Conservation (phyloP, 2,113 vertebrate species). For the Prunella fulvescens region DNA sequence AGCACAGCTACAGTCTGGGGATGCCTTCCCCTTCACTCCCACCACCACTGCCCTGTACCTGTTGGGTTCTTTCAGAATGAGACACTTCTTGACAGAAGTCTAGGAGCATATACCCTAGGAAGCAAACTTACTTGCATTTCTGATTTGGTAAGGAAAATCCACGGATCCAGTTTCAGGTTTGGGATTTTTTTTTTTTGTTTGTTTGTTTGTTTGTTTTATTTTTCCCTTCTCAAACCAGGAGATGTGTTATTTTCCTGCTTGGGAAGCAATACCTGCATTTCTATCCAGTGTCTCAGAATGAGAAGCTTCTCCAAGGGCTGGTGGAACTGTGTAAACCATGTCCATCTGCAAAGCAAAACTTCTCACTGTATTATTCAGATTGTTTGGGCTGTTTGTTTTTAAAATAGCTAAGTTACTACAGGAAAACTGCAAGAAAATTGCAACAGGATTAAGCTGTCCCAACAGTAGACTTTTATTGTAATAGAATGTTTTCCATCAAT, state of each 20-base stretch:
- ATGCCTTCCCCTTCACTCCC: neutral
- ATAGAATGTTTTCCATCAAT: neutral
- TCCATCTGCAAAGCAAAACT: neutral
- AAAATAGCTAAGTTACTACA: neutral
- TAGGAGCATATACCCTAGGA: neutral
- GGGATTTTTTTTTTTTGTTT: neutral
- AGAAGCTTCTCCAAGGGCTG: neutral
- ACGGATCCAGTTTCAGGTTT: neutral
- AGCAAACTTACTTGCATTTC: neutral
- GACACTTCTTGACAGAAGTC: neutral
- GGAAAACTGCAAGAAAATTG: neutral
- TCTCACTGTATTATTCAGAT: neutral
- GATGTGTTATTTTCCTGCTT: neutral
- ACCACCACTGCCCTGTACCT: rapidly evolving
- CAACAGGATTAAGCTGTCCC: neutral
- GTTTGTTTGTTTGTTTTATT: neutral
- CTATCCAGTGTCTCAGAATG: neutral
- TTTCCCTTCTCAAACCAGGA: neutral
- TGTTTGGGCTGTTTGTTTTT: neutral
- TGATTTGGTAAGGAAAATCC: neutral
- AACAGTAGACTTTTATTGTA: neutral
- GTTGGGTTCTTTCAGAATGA: neutral
- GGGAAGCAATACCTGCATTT: neutral
- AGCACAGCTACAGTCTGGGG: neutral
- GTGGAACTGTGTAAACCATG: neutral